Base-by-base conservation (phyloP, 2,888 invertebrate species). In the Callyntrura sp. region DNA sequence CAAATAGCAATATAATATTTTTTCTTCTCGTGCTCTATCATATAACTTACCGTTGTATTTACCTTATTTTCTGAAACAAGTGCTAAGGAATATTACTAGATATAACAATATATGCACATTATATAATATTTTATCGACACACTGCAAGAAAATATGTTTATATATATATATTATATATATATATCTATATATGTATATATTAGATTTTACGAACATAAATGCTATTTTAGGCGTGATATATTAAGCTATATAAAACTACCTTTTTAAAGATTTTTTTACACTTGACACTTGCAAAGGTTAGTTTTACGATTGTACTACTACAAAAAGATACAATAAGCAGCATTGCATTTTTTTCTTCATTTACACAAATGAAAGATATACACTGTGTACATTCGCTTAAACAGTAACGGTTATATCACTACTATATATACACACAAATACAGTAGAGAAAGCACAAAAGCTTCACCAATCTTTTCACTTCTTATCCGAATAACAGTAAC, bases 271-370 rank as follows among this genome's bases (percentile, higher is more conserved):
- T 62, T 62, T 2, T 25, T 62, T 62, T 23, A 25, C 23, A 25
- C 62, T 62, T 62, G 14, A 62, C 23, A 62, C 25, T 62, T 57
- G 25, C 14, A 5, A 70, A 43, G 12, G 3, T 45, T 14, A 11
- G 8, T 23, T 25, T 70, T 70, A 70, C 43, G 70, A 45, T 70
- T 70, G 70, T 70, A 70, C 70, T 70, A 70, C 35, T n/a, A 45
- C 23, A 65, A 5, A 70, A 70, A 6, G n/a, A 70, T 43, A 70
- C 43, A 70, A 70, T 43, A 28, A 70, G 43, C 17, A 43, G n/a
- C 11, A 43, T 45, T 45, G 70, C 70, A 70, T 35, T 70, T 70
- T 45, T 45, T 70, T 14, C 14, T 25, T 11, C n/a, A 8, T 57
- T 57, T 57, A 25, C 62, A 25, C 62, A 62, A 3, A 23, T 20